These are phyloP conservation scores for Junonia oenone DNA, from an alignment of 2,888 invertebrate species.

Conservation along the genomic window DNA sequence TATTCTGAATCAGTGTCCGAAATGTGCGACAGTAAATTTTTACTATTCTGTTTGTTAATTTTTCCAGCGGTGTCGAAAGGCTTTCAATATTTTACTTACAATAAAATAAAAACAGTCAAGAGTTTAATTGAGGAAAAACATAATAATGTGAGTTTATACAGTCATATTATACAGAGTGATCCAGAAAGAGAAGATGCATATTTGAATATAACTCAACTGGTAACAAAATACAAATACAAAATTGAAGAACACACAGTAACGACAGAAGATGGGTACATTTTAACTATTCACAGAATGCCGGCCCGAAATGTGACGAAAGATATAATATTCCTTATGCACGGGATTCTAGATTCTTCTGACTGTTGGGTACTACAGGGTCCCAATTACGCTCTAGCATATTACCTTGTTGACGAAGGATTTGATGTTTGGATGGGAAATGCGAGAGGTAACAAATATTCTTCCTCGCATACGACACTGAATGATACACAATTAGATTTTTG, in stretches of 20 bases:
- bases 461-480: constrained; percentile 62
- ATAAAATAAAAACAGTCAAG: neutral
- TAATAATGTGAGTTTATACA: neutral
- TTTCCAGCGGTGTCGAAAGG: neutral
- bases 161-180: neutral
- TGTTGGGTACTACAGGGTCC: constrained; percentile 86
- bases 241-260: constrained; percentile 49
- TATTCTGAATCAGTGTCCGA: neutral
- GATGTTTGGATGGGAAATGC: constrained; percentile 92
- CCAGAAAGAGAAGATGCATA: constrained; percentile 40
- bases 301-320: constrained; percentile 29
- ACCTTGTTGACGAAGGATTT: constrained; percentile 82
- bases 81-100: constrained; percentile 2
- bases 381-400: constrained; percentile 79
- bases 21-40: constrained; percentile 7
- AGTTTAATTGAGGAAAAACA: constrained; percentile 8
- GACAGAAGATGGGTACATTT: constrained; percentile 55
- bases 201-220: constrained; percentile 45
- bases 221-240: constrained; percentile 43
- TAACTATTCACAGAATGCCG: constrained; percentile 52
- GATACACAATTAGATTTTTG: constrained; percentile 44
- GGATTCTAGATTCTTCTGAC: constrained; percentile 85
- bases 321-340: constrained; percentile 87
- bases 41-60: neutral
- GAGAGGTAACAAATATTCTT: constrained; percentile 86